These are phyloP conservation scores for Monodelphis domestica DNA, from an alignment of 2,797 vertebrate genomes.

Conservation along the genomic window DNA sequence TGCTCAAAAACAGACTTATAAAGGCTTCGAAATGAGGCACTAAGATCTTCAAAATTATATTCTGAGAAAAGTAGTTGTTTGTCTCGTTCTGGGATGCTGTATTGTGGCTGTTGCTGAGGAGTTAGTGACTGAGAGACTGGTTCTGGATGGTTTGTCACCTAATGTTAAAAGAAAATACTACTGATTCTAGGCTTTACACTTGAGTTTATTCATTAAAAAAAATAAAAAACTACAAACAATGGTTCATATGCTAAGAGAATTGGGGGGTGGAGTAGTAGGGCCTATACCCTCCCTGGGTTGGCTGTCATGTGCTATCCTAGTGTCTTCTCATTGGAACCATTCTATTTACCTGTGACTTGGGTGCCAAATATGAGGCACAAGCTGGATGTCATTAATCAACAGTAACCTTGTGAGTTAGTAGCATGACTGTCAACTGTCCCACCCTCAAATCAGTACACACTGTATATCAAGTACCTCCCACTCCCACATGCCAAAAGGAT, in stretches of 20 bases:
- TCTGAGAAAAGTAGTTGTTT: constrained; percentile 92
- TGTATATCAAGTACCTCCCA: background rate
- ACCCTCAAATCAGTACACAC: background rate
- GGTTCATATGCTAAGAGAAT: background rate
- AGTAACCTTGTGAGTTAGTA: background rate
- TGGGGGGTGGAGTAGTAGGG: background rate
- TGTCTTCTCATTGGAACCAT: background rate
- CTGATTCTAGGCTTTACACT: constrained; percentile 43
- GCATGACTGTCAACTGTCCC: too few relatives aligned
- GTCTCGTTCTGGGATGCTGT: constrained; percentile 93
- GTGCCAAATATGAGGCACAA: background rate
- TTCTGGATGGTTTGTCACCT: constrained; percentile 93
- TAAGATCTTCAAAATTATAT: constrained; percentile 94
- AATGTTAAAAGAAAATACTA: constrained; percentile 70
- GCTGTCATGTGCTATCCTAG: background rate
- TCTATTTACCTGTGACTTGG: background rate
- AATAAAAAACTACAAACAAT: constrained; percentile 32
- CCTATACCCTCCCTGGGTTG: background rate
- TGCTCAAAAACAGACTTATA: constrained; percentile 97
- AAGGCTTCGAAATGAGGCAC: constrained; percentile 96
- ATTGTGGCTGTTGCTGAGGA: constrained; percentile 90
- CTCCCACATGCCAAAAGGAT: background rate
- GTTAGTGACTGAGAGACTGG: constrained; percentile 91
- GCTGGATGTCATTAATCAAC: background rate
- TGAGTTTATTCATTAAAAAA: constrained; percentile 25